These are phyloP conservation scores for Vanacampus margaritifer DNA, from an alignment of 2,113 vertebrate genomes.

Conservation along the genomic window DNA sequence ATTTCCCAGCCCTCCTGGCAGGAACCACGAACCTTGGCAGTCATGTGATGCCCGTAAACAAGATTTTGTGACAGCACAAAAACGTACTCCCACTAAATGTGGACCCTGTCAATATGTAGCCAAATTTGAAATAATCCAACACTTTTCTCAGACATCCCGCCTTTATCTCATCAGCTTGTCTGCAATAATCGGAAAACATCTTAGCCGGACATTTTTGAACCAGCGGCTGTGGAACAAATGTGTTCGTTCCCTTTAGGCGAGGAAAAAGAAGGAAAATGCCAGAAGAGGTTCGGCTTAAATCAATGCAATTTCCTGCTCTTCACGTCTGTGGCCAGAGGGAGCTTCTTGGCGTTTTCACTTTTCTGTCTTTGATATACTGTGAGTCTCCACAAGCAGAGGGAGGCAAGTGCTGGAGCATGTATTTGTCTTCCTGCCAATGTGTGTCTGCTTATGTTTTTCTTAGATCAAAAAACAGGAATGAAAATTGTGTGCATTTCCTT, in stretches of 20 bases:
- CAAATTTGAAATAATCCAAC: not conserved
- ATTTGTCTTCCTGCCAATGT: conserved; percentile 53
- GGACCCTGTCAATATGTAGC: not conserved
- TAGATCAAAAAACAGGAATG: conserved; percentile 58
- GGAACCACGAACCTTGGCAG: not conserved
- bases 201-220: conserved; percentile 37
- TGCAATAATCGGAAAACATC: conserved; percentile 44
- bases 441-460: conserved; percentile 64
- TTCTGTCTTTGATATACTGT: conserved; percentile 34
- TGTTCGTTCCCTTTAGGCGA: conserved; percentile 27
- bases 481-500: conserved; percentile 56
- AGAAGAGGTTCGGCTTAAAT: conserved; percentile 64
- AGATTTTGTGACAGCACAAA: not conserved
- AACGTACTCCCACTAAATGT: not conserved
- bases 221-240: conserved; percentile 42
- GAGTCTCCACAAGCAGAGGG: conserved; percentile 35
- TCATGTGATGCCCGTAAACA: not conserved
- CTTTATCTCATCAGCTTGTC: conserved; percentile 40
- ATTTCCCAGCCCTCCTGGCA: not conserved
- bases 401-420: conserved; percentile 35
- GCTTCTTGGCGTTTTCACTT: conserved; percentile 42
- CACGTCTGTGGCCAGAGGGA: conserved; percentile 49
- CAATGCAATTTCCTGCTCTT: conserved; percentile 64
- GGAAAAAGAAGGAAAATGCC: conserved; percentile 49
- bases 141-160: conserved; percentile 11